Conservation (phyloP, 1,140 invertebrate genomes). For the Heliconius melpomene region DNA sequence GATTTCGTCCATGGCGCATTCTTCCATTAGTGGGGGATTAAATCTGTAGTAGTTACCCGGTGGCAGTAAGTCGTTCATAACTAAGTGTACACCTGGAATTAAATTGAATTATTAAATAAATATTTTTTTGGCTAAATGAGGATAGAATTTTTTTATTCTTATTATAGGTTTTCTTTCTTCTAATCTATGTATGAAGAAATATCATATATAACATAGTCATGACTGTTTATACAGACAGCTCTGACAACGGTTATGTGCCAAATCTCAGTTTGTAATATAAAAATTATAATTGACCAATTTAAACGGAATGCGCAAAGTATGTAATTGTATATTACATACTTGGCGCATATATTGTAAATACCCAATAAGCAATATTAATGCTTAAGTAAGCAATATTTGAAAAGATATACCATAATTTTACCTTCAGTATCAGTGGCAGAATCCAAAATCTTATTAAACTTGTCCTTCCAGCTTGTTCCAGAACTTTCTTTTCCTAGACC, state of each 20-base stretch:
- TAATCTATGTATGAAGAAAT: no score
- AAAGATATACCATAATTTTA: slow-evolving; percentile 25
- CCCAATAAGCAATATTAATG: neutral
- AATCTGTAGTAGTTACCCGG: slow-evolving; percentile 92
- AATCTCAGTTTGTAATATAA: no score
- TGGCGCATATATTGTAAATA: no score
- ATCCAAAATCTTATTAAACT: slow-evolving; percentile 92
- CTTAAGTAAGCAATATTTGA: neutral
- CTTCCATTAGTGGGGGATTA: slow-evolving; percentile 94
- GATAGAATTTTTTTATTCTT: no score
- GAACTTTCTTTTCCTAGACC: slow-evolving; percentile 58
- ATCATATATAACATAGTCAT: no score
- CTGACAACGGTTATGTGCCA: no score
- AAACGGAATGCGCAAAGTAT: no score
- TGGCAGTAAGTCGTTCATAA: slow-evolving; percentile 91
- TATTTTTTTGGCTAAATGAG: neutral
- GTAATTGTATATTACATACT: no score
- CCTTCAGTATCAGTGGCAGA: slow-evolving; percentile 88
- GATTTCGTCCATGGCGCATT: slow-evolving; percentile 92
- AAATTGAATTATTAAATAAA: slow-evolving; percentile 15
- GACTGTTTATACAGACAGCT: no score
- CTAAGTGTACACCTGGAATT: slow-evolving; percentile 87
- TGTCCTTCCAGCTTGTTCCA: slow-evolving; percentile 87
- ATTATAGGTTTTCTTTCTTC: no score
- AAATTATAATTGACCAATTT: no score